phyloP scores from a whole-genome alignment of 2,888 invertebrate genomes.

The Auanema freiburgensis region DNA sequence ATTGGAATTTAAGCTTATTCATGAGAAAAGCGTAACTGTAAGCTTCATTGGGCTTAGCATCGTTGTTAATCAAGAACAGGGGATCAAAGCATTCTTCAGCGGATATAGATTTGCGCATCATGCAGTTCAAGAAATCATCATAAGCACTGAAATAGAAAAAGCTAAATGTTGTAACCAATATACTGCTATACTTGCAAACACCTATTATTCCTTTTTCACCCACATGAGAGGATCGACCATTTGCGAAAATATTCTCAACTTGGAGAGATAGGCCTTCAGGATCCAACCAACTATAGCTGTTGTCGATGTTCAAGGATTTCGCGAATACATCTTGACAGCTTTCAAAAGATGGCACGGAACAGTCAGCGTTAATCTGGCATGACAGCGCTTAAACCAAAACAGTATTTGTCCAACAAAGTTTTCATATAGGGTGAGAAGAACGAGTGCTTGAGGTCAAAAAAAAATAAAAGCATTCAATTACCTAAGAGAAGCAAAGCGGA shows the following conservation, averaged over 20 bases:
- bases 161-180: background rate
- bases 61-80: conserved; percentile 13
- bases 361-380: conserved; percentile 10
- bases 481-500: too few species aligned
- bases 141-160: conserved; percentile 29
- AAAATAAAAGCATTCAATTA: too few species aligned
- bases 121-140: conserved; percentile 35
- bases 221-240: conserved; percentile 20
- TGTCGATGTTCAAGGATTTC: conserved; percentile 27
- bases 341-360: conserved; percentile 26
- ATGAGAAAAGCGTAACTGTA: conserved; percentile 38
- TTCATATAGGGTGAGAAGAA: background rate
- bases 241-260: conserved; percentile 40
- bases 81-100: conserved; percentile 39
- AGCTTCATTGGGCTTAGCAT: conserved; percentile 28
- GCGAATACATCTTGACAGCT: conserved; percentile 31
- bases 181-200: conserved; percentile 37
- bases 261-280: conserved; percentile 34
- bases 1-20: conserved; percentile 42
- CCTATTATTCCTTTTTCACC: conserved; percentile 28
- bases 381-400: background rate
- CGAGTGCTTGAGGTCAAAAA: too few species aligned
- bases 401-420: background rate
- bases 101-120: conserved; percentile 24
- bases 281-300: conserved; percentile 28